Evolutionary conservation across 2,113 vertebrate genomes (phyloP).

Genomic region (Phrynosoma blainvillii): DNA sequence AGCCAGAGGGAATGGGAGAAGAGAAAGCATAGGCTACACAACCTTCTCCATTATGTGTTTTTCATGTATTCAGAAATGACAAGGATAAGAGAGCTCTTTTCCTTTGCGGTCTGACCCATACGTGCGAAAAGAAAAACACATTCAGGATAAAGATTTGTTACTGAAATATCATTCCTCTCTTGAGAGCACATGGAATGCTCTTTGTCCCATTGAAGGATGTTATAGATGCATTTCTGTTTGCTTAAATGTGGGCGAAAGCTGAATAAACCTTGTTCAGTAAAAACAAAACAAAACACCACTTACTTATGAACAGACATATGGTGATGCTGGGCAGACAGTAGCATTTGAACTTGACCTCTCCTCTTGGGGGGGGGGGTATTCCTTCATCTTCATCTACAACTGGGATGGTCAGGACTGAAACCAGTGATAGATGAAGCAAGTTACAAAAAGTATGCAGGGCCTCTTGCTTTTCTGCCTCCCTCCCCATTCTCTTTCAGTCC

Average conservation of each 20-base stretch:
- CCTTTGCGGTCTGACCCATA: not conserved
- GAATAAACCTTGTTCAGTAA: not conserved
- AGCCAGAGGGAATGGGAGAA: constrained; percentile 27
- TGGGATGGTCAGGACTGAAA: not conserved
- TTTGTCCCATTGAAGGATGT: not conserved
- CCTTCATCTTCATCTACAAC: no score
- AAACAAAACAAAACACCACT: no score
- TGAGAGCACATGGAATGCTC: not conserved
- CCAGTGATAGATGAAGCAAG: not conserved
- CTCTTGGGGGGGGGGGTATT: no score
- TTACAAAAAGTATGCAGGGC: not conserved
- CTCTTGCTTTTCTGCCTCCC: no score
- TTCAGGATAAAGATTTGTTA: not conserved
- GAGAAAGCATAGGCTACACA: constrained; percentile 20
- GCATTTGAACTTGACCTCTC: not conserved
- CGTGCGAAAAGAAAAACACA: not conserved
- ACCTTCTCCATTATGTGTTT: constrained; percentile 23
- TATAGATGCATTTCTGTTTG: not conserved
- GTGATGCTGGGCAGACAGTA: not conserved
- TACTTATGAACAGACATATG: not conserved
- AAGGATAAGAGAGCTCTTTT: constrained; percentile 35
- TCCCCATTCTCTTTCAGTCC: no score
- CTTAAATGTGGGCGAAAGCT: not conserved
- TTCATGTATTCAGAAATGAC: constrained; percentile 24
- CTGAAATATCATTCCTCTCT: not conserved